Base-by-base conservation (phyloP, 1,140 invertebrate species). In the Zaprionus gabonicus region DNA sequence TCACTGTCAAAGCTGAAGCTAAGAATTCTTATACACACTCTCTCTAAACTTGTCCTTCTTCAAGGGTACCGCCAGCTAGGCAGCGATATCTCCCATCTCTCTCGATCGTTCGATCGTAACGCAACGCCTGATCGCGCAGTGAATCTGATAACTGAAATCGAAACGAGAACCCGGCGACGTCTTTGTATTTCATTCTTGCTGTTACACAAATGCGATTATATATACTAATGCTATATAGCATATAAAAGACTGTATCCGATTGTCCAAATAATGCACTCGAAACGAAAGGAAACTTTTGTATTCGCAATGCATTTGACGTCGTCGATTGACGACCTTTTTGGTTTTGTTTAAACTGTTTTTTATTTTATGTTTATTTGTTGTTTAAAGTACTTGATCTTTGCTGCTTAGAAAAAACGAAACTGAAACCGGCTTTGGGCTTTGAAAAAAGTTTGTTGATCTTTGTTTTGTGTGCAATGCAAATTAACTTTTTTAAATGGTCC, bases 381-480 rank as follows among this genome's bases (percentile, higher is more conserved):
- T 46, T 46, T 46, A 46, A 46, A 41, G 31, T 49, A 62, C 65
- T 69, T 59, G 59, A 67, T 12, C 41, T 66, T 66, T 66, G 38
- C 4, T 36, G 60, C 27, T 36, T 44, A n/a, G 51, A 27, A 25
- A 15, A 20, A 23, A 23, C 23, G 31, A 62, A 23, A 34, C 34
- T 56, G 12, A 71, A 44, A 59, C 13, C 17, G 31, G 53, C 59
- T 63, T 57, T 9, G n/a, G n/a, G 7, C 5, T 0, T 6, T 6
- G n/a, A 44, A 9, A 44, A 41, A 49, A 76, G 73, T 76, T 65
- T 76, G 56, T 76, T 76, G 73, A 76, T 76, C 76, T 75, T 65
- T 60, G 34, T 23, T 46, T 58, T 65, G 31, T 65, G 15, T 71
- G 67, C 53, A 75, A 58, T 63, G 41, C 31, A 64, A 64, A 71